phyloP scores from a whole-genome alignment of 2,113 vertebrate species.

The Lates calcarifer region DNA sequence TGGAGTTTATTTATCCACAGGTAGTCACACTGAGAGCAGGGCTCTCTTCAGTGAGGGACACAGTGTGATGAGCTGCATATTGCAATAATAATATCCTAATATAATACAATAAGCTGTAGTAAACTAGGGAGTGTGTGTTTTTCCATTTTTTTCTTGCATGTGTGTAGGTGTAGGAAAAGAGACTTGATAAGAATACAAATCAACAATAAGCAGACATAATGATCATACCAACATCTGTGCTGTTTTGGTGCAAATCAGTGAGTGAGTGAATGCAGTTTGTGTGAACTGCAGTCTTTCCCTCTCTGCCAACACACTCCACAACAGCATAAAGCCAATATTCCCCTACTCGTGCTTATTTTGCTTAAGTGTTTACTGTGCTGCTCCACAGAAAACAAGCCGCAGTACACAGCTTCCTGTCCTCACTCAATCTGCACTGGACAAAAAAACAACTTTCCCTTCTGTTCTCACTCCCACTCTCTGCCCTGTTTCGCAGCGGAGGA shows the following conservation, averaged over 20 bases:
- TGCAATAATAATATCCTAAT: not conserved
- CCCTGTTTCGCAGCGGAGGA: conserved; percentile 74
- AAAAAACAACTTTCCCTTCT: conserved; percentile 46
- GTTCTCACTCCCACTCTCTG: conserved; percentile 80
- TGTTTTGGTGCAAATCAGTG: conserved; percentile 19
- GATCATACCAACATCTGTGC: conserved; percentile 37
- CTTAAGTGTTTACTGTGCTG: conserved; percentile 7
- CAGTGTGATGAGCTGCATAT: conserved; percentile 4
- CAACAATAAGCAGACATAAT: conserved; percentile 21
- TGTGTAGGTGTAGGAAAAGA: not conserved
- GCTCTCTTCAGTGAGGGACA: not conserved
- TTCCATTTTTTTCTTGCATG: not conserved
- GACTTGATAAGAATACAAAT: conserved; percentile 30
- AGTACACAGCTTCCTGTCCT: conserved; percentile 57
- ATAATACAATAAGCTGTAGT: not conserved
- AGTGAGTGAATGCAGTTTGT: not conserved
- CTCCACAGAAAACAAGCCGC: conserved; percentile 35
- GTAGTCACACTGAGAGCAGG: not conserved
- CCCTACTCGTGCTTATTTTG: conserved; percentile 11
- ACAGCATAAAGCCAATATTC: conserved; percentile 1
- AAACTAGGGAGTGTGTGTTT: not conserved
- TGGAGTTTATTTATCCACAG: conserved; percentile 6
- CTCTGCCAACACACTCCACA: conserved; percentile 5
- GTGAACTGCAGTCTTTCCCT: not conserved
- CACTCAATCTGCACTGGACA: conserved; percentile 14